Evolutionary conservation across 2,888 invertebrate species (phyloP), one percentile per base, ranked within the genome.

Genomic region (Tenodera sinensis): DNA sequence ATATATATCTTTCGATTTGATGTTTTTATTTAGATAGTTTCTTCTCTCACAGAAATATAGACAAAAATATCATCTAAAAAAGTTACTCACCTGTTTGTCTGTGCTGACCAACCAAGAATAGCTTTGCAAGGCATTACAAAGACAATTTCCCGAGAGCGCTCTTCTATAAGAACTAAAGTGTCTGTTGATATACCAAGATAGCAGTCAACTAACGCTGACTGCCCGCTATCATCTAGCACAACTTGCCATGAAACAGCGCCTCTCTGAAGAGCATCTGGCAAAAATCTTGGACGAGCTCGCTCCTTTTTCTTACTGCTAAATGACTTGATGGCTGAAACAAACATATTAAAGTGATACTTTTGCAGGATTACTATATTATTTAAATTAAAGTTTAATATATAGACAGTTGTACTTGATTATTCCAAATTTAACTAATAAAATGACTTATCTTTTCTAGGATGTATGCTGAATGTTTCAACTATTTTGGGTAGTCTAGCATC

Each of bases 161-260:
- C 97, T 92, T 99, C 98, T 85, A 99, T 96, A 25, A 99, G 94
- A 34, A 98, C 98, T 87, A 99, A 94, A 0, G 97, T 97, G 92
- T 99, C 98, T 0, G 96, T 95, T 6, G 98, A 98, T 89, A 99
- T 96, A 0, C 97, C 98, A 92, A 98, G 95, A 91, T 97, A 96
- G 92, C 97, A 97, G 91, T 97, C 97, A 28, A 97, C 94, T 85
- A 95, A 93, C 90, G 93, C 93, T 20, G 93, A 95, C 93, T 96
- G 96, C 92, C 94, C 96, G 93, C 96, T 96, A 92, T 95, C 96
- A 91, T 96, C 96, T 87, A 96, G 93, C 92, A 96, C 95, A 88
- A 97, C 97, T 92, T 97, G 96, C 96, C 97, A 98, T 91, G 97
- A 96, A 91, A 98, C 95, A 8, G 97, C 97, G 27, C 97, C 98